Percentiles rank a stretch among this genome's conserved stretches.
phyloP scores from a whole-genome alignment of 2,888 invertebrate species.

The Gastrophysa polygoni region DNA sequence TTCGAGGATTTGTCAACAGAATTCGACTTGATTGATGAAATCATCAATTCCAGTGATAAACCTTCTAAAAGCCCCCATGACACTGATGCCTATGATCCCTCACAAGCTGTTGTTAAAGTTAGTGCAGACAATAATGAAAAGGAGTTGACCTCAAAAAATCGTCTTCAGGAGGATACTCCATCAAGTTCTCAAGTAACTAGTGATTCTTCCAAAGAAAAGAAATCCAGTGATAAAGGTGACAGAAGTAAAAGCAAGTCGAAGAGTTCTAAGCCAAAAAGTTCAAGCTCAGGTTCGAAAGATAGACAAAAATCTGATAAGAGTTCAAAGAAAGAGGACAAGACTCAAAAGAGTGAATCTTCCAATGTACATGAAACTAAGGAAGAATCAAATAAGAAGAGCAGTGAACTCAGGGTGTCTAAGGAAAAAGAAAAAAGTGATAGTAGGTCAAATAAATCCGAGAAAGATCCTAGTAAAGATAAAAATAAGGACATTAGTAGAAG shows the following conservation, averaged over 20 bases:
- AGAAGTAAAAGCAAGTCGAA: slow-evolving; percentile 13
- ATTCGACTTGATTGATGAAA: slow-evolving; percentile 58
- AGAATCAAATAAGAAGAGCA: slow-evolving; percentile 16
- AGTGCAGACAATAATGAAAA: slow-evolving; percentile 16
- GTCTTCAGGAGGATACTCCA: background rate
- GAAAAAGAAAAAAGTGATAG: slow-evolving; percentile 12
- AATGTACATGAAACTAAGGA: slow-evolving; percentile 11
- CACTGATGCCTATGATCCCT: slow-evolving; percentile 17
- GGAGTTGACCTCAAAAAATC: slow-evolving; percentile 7
- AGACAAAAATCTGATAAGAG: slow-evolving; percentile 39
- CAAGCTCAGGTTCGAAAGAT: slow-evolving; percentile 44
- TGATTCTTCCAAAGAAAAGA: background rate
- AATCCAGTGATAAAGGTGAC: slow-evolving; percentile 13
- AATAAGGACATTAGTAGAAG: slow-evolving; percentile 32
- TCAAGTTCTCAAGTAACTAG: background rate
- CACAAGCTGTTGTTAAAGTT: slow-evolving; percentile 1
- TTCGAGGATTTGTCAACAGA: slow-evolving; percentile 55
- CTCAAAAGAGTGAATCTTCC: background rate
- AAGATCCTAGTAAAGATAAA: slow-evolving; percentile 39
- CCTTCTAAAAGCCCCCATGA: slow-evolving; percentile 15
- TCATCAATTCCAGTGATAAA: slow-evolving; percentile 44
- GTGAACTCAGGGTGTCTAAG: slow-evolving; percentile 9
- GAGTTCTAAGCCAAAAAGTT: slow-evolving; percentile 12
- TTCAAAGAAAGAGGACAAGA: slow-evolving; percentile 16
- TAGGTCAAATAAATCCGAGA: slow-evolving; percentile 13